Conservation (phyloP, 2,888 invertebrate species). For the Meteorus colon region DNA sequence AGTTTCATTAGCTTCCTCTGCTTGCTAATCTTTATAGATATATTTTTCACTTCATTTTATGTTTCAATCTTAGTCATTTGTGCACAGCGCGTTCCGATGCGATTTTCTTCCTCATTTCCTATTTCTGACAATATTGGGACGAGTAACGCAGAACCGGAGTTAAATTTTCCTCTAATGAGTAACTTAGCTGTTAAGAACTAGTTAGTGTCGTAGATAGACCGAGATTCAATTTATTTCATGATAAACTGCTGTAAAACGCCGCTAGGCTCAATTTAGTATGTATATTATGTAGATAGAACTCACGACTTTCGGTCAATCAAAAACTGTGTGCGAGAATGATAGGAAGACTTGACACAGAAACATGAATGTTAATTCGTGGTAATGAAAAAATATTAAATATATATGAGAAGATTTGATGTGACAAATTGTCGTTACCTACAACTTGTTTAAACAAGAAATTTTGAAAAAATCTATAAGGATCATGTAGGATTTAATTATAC, state of each 20-base stretch:
- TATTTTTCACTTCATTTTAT: constrained; percentile 62
- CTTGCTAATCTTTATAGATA: background rate
- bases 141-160: constrained; percentile 35
- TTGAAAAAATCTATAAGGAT: too few species aligned
- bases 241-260: constrained; percentile 35
- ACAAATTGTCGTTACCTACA: too few species aligned
- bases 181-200: constrained; percentile 41
- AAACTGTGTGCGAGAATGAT: background rate
- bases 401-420: too few species aligned
- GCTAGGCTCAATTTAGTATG: background rate
- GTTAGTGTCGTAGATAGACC: constrained; percentile 45
- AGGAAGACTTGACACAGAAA: too few species aligned
- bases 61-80: constrained; percentile 64
- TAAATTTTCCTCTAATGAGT: constrained; percentile 45
- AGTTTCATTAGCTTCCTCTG: constrained; percentile 7
- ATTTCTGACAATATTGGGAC: constrained; percentile 62
- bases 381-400: too few species aligned
- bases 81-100: constrained; percentile 53
- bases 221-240: constrained; percentile 53
- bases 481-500: too few species aligned
- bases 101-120: constrained; percentile 69
- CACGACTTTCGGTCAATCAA: background rate
- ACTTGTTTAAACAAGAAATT: too few species aligned
- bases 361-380: too few species aligned
- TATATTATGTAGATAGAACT: background rate